phyloP scores from a whole-genome alignment of 2,797 vertebrate genomes.

The Sternotherus odoratus region DNA sequence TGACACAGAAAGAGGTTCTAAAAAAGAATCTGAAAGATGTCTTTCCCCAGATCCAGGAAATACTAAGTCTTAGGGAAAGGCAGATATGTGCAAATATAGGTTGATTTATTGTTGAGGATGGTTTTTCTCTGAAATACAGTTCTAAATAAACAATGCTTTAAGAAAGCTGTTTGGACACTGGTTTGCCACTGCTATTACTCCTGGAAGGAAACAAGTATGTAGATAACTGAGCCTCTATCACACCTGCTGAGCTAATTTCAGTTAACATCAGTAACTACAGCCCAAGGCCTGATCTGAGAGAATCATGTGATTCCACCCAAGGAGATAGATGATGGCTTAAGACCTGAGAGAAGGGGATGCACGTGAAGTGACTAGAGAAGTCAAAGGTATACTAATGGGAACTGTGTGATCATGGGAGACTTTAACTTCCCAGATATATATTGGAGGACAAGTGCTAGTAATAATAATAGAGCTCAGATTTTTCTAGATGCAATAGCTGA shows the following conservation, averaged over 20 bases:
- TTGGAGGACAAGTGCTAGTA: no score
- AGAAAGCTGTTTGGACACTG: background rate
- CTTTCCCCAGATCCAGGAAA: background rate
- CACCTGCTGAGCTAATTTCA: background rate
- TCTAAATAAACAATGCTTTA: background rate
- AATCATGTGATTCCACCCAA: background rate
- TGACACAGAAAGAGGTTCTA: background rate
- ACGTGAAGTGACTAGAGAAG: background rate
- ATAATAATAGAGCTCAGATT: no score
- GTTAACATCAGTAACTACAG: background rate
- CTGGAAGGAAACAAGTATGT: background rate
- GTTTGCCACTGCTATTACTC: background rate
- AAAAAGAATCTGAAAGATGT: background rate
- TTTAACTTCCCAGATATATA: no score
- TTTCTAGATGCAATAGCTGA: no score
- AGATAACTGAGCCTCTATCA: background rate
- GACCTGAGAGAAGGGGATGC: background rate
- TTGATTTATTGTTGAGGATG: background rate
- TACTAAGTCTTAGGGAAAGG: background rate
- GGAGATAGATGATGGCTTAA: background rate
- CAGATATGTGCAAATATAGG: background rate
- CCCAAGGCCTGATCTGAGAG: background rate
- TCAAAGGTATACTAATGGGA: no score
- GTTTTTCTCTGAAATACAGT: background rate
- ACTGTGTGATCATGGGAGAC: no score